A percentile compares a stretch with the other conserved stretches of the same genome.
phyloP scores from a whole-genome alignment of 2,888 invertebrate genomes.

The Amiota communis region DNA sequence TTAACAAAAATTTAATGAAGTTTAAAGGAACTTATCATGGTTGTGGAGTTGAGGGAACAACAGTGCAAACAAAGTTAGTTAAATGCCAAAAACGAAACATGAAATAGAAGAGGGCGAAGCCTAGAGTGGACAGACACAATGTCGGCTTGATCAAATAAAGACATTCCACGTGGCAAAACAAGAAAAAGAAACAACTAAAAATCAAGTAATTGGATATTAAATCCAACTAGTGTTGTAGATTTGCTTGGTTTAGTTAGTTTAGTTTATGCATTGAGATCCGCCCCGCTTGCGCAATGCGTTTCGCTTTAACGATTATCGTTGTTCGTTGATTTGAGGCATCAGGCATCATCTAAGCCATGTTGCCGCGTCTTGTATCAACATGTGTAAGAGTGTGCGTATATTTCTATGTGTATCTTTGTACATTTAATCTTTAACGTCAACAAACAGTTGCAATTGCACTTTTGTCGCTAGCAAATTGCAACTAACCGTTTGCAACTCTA shows the following conservation, averaged over 20 bases:
- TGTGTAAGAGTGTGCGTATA: neutral
- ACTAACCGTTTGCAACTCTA: neutral
- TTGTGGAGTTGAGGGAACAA: too few relatives aligned
- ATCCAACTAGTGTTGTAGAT: neutral
- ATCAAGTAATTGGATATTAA: neutral
- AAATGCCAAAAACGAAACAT: too few relatives aligned
- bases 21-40: too few relatives aligned
- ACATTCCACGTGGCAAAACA: conserved; percentile 46
- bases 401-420: neutral
- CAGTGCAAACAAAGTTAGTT: too few relatives aligned
- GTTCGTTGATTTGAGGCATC: conserved; percentile 27
- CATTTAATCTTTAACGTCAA: conserved; percentile 11
- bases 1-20: too few relatives aligned
- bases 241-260: too few relatives aligned
- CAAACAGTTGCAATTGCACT: conserved; percentile 8
- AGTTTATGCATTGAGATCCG: neutral
- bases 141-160: conserved; percentile 18
- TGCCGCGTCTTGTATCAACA: conserved; percentile 25
- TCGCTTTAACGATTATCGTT: conserved; percentile 22
- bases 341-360: conserved; percentile 42
- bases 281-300: conserved; percentile 58
- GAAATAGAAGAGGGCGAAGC: too few relatives aligned
- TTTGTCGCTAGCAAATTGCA: conserved; percentile 18
- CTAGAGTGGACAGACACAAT: too few relatives aligned
- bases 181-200: neutral